Evolutionary conservation across 2,888 invertebrate genomes (phyloP).

Genomic region (Brassicogethes aeneus): DNA sequence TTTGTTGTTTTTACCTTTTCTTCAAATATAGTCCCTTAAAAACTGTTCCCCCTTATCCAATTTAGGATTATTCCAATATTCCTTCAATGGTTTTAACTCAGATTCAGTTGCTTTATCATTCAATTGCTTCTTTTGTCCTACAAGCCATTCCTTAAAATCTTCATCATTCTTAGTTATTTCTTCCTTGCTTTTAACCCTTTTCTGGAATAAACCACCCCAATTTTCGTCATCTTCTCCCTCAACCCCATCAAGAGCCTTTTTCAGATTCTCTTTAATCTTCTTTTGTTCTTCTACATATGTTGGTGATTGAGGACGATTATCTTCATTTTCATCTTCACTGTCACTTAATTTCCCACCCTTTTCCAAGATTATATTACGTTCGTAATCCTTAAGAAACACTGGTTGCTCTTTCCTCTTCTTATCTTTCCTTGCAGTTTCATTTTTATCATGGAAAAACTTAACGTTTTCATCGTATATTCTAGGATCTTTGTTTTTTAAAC

Average conservation of each 20-base stretch:
- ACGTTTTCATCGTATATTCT: constrained; percentile 73
- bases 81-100: constrained; percentile 65
- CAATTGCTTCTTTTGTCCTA: constrained; percentile 57
- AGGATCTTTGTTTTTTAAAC: constrained; percentile 82
- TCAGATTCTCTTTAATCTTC: constrained; percentile 55
- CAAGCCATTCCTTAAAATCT: constrained; percentile 71
- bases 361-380: constrained; percentile 63
- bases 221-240: constrained; percentile 45
- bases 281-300: constrained; percentile 62
- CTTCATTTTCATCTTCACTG: constrained; percentile 34
- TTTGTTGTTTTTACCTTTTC: constrained; percentile 49
- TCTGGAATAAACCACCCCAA: constrained; percentile 48
- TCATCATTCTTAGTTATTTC: constrained; percentile 46
- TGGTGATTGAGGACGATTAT: constrained; percentile 31
- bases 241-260: constrained; percentile 40
- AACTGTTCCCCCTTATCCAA: constrained; percentile 81
- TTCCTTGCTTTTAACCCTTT: constrained; percentile 46
- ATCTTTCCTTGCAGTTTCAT: constrained; percentile 6
- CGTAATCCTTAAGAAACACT: constrained; percentile 68
- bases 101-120: constrained; percentile 50
- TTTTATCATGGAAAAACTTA: constrained; percentile 51
- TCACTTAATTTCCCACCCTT: constrained; percentile 51
- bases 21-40: constrained; percentile 87
- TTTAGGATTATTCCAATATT: constrained; percentile 77
- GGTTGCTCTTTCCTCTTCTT: constrained; percentile 43